Evolutionary conservation across 2,888 invertebrate species (phyloP).

Genomic region (Osedax frankpressi): DNA sequence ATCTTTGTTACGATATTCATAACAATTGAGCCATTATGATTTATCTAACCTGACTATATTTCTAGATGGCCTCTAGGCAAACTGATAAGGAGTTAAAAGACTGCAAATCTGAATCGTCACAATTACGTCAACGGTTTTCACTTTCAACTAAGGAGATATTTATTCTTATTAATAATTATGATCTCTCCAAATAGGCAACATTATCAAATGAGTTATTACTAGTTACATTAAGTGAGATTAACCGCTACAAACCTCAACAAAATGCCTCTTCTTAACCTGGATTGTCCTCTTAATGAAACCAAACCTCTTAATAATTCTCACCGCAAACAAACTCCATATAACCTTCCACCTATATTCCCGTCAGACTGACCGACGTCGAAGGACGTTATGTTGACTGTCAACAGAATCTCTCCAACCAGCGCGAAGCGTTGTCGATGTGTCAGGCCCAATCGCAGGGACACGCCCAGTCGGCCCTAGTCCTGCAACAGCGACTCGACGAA

Average conservation of each 20-base stretch:
- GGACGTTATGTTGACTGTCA: neutral
- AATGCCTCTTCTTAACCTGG: no score
- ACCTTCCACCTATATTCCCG: neutral
- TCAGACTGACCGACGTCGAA: neutral
- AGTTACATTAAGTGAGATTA: no score
- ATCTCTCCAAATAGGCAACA: no score
- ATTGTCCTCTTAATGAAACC: no score
- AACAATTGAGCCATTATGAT: no score
- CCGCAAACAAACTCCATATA: neutral
- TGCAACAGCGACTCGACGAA: neutral
- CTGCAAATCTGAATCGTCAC: neutral
- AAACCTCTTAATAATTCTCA: no score
- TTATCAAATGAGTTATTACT: no score
- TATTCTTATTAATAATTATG: no score
- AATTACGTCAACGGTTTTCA: neutral
- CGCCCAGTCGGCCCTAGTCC: neutral
- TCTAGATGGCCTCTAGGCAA: neutral
- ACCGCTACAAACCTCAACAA: no score
- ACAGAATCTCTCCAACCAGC: neutral
- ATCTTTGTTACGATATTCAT: no score
- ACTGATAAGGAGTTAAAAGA: neutral
- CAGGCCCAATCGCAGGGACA: neutral
- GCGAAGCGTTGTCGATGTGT: neutral
- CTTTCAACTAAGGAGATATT: no score
- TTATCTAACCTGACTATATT: no score